Evolutionary conservation across 2,113 vertebrate genomes (phyloP).

Genomic region (Megaptera novaeangliae): DNA sequence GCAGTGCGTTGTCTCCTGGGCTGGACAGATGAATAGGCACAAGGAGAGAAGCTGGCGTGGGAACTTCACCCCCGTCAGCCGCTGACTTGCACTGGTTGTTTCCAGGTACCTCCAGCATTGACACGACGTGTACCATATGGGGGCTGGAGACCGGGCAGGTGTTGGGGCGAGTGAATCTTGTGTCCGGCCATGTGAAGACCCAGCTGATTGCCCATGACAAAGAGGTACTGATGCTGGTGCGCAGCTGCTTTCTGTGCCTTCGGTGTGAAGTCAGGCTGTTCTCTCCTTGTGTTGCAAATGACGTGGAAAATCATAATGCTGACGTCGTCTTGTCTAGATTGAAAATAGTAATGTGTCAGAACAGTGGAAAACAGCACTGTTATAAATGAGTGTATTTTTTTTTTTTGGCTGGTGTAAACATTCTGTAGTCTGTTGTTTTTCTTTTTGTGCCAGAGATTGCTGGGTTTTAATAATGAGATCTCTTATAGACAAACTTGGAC

Average conservation of each 20-base stretch:
- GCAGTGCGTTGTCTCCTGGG: not conserved
- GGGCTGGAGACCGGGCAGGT: conserved; percentile 97
- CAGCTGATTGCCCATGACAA: conserved; percentile 99
- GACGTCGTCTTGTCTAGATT: not conserved
- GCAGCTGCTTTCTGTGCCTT: not conserved
- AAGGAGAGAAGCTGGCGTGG: not conserved
- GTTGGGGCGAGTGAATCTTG: conserved; percentile 94
- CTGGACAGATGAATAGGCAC: not conserved
- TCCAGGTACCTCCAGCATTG: conserved; percentile 97
- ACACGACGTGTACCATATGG: conserved; percentile 99
- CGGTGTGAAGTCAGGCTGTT: not conserved
- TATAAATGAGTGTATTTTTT: not conserved
- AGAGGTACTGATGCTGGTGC: conserved; percentile 84
- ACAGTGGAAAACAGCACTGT: not conserved
- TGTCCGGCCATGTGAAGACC: conserved; percentile 98
- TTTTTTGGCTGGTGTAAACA: not conserved
- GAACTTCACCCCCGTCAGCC: not conserved
- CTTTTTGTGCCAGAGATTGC: not conserved
- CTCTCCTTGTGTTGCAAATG: not conserved
- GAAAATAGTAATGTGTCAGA: not conserved
- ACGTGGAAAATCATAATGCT: not conserved
- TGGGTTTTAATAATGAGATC: conserved; percentile 5
- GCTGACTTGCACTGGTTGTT: conserved; percentile 25
- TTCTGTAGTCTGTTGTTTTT: not conserved
- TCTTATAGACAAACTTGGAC: not conserved